Base-by-base conservation (phyloP, 2,888 invertebrate species). In the Leptothorax acervorum region DNA sequence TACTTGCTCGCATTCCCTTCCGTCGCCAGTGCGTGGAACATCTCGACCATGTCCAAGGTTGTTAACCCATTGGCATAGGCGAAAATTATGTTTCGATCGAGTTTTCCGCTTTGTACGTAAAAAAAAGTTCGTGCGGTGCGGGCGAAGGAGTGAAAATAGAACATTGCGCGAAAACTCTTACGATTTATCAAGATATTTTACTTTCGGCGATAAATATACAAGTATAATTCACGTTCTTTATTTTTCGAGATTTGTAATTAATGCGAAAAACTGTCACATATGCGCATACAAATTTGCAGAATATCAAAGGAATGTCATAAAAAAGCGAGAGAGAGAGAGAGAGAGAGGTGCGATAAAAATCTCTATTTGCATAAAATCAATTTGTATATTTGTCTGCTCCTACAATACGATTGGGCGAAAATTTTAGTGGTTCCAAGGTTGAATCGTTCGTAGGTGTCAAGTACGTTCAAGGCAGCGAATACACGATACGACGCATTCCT, bases 391-490 rank as follows among this genome's bases (percentile, higher is more conserved):
- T 23, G 8, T 23, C 42, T 15, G 42, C 42, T n/a, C 15, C 42
- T 28, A 15, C 28, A 11, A 9, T n/a, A 51, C 6, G n/a, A 63
- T 51, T 63, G 35, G 23, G 11, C 9, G 18, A 39, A 31, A 63
- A 39, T 39, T 39, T 35, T 63, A 75, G 1, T 15, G 48, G 11
- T 39, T 51, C 15, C 75, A 75, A 75, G 51, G 23, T 63, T 51
- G 35, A 75, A 9, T n/a, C 35, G 3, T 55, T 73, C 2, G 35
- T 39, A 35, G 35, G 48, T 83, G 87, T 90, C 86, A 86, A 88
- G 89, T 90, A 89, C 84, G 86, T 86, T 90, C 88, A 90, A 90
- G 86, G 88, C 68, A 87, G 83, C 82, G 85, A 82, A 87, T 87
- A 84, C 70, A 82, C 84, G 39, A 8, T 48, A 12, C 70, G 65